Evolutionary conservation across 1,140 invertebrate species (phyloP).

Genomic region (Zaprionus ghesquierei): DNA sequence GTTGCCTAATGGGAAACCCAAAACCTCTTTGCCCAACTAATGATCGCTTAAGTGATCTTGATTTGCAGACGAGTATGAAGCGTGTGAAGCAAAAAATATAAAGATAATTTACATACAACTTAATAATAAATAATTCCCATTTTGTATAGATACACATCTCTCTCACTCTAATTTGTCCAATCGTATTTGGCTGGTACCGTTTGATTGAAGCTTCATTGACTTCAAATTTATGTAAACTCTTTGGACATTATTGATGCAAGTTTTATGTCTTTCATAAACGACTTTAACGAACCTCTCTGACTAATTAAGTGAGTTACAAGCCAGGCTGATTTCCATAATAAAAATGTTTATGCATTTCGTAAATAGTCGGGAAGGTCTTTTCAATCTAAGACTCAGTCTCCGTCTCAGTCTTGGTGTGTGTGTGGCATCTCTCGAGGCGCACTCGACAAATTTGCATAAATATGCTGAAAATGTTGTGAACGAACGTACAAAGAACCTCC

Average conservation of each 20-base stretch:
- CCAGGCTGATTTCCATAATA: slow-evolving; percentile 24
- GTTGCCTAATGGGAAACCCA: slow-evolving; percentile 8
- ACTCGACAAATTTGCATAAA: slow-evolving; percentile 52
- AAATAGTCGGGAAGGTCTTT: slow-evolving; percentile 55
- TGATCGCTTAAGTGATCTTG: slow-evolving; percentile 6
- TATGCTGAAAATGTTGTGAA: slow-evolving; percentile 44
- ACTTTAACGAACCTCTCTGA: slow-evolving; percentile 22
- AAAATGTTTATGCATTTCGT: slow-evolving; percentile 58
- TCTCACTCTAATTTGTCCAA: slow-evolving; percentile 21
- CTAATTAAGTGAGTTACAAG: slow-evolving; percentile 53
- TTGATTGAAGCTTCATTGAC: slow-evolving; percentile 16
- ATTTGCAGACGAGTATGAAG: not conserved
- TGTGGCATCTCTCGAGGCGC: slow-evolving; percentile 26
- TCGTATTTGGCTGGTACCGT: not conserved
- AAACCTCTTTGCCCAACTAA: slow-evolving; percentile 17
- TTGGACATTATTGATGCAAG: slow-evolving; percentile 11
- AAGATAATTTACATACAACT: not conserved
- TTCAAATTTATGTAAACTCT: slow-evolving; percentile 36
- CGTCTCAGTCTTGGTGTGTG: not conserved
- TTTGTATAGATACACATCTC: not conserved
- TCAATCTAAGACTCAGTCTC: not conserved
- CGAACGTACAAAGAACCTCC: slow-evolving; percentile 28
- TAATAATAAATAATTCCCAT: not conserved
- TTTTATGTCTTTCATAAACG: slow-evolving; percentile 57
- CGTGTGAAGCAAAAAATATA: slow-evolving; percentile 15